phyloP scores from a whole-genome alignment of 2,888 invertebrate species.

The Dryocosmus kuriphilus region DNA sequence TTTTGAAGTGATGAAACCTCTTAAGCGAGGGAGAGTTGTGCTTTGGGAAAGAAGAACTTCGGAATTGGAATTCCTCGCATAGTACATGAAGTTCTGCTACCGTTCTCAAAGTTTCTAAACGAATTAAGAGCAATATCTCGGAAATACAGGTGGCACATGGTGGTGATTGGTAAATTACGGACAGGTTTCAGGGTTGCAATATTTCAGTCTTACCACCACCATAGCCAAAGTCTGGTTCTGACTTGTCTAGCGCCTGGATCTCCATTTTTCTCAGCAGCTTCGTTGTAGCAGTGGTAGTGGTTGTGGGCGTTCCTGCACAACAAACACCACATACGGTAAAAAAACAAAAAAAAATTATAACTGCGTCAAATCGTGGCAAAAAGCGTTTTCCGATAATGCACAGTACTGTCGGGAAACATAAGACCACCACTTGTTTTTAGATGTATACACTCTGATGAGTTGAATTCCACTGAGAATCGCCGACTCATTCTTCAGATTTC shows the following conservation, averaged over 20 bases:
- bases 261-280: constrained; percentile 75
- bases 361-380: constrained; percentile 14
- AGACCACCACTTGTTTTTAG: neutral
- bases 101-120: constrained; percentile 61
- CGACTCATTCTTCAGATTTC: too few species aligned
- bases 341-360: constrained; percentile 36
- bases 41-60: constrained; percentile 50
- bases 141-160: constrained; percentile 59
- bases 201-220: constrained; percentile 74
- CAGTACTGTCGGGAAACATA: neutral
- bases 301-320: constrained; percentile 75
- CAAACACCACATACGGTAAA: constrained; percentile 70
- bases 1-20: neutral
- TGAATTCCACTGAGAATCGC: too few species aligned
- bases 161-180: constrained; percentile 61
- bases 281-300: constrained; percentile 72
- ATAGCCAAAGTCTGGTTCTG: constrained; percentile 71
- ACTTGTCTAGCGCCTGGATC: constrained; percentile 75
- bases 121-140: constrained; percentile 52
- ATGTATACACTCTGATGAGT: too few species aligned
- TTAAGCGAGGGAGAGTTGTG: neutral
- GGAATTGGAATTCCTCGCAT: constrained; percentile 59
- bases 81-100: constrained; percentile 51
- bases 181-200: constrained; percentile 53
- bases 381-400: neutral